These are phyloP conservation scores for Caenorhabditis virilis DNA, from an alignment of 2,888 invertebrate species.

Conservation along the genomic window DNA sequence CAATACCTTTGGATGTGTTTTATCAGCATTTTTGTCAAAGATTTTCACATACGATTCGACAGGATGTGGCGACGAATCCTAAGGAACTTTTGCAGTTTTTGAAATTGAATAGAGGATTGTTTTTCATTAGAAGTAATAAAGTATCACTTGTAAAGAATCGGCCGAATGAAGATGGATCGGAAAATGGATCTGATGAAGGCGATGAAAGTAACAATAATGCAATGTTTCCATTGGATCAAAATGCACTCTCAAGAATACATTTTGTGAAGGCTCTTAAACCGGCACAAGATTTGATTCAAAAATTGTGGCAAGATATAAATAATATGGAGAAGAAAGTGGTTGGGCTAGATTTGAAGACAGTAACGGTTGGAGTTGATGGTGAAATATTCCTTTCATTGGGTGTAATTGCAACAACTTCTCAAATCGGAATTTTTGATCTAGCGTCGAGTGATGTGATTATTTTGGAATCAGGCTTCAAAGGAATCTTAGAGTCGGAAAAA, in stretches of 20 bases:
- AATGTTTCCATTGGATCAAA: constrained; percentile 63
- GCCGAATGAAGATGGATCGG: constrained; percentile 63
- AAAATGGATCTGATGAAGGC: constrained; percentile 60
- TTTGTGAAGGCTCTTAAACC: constrained; percentile 64
- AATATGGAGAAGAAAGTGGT: constrained; percentile 71
- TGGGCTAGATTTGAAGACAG: constrained; percentile 89
- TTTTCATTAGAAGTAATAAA: constrained; percentile 89
- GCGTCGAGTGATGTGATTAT: constrained; percentile 63
- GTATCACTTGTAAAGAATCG: constrained; percentile 61
- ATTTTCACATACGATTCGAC: constrained; percentile 67
- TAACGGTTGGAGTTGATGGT: constrained; percentile 79
- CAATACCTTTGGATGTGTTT: constrained; percentile 66
- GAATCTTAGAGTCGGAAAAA: constrained; percentile 59
- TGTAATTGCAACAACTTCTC: constrained; percentile 71
- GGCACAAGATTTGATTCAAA: constrained; percentile 62
- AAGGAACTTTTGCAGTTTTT: constrained; percentile 87
- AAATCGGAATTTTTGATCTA: constrained; percentile 69
- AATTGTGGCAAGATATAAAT: constrained; percentile 55
- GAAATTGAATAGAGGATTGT: constrained; percentile 89
- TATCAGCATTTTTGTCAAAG: constrained; percentile 67
- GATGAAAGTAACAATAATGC: constrained; percentile 53
- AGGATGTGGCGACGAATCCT: constrained; percentile 84
- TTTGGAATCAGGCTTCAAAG: constrained; percentile 63
- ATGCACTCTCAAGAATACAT: constrained; percentile 57
- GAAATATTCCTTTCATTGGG: constrained; percentile 86